phyloP scores from a whole-genome alignment of 2,797 vertebrate genomes.

The Thunnus albacares region DNA sequence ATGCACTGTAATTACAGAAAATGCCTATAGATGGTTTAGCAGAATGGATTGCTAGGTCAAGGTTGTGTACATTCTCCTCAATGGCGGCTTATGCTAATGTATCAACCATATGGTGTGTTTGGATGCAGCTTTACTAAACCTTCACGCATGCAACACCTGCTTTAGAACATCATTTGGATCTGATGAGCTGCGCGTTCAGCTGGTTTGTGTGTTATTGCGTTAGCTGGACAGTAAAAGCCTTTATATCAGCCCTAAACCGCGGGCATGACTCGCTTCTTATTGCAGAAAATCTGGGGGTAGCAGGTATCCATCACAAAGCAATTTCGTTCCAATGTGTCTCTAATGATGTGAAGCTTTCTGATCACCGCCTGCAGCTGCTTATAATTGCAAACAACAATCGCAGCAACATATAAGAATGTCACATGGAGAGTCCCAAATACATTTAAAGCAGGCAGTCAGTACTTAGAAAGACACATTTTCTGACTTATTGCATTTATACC shows the following conservation, averaged over 20 bases:
- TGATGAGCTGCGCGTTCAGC: slow-evolving; percentile 9
- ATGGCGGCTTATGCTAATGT: not conserved
- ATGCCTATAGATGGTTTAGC: not conserved
- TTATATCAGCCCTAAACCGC: not conserved
- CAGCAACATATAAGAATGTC: not conserved
- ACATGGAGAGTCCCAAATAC: not conserved
- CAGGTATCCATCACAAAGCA: slow-evolving; percentile 61
- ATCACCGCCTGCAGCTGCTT: slow-evolving; percentile 25
- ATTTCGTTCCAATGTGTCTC: slow-evolving; percentile 49
- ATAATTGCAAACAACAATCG: slow-evolving; percentile 32
- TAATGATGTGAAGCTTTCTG: slow-evolving; percentile 45
- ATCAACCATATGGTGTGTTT: not conserved
- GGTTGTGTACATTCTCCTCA: not conserved
- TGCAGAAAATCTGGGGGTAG: slow-evolving; percentile 58
- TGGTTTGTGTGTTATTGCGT: slow-evolving; percentile 12
- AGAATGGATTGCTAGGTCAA: not conserved
- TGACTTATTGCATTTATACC: not conserved
- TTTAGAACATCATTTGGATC: not conserved
- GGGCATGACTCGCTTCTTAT: slow-evolving; percentile 56
- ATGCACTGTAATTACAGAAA: not conserved
- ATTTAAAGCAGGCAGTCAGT: not conserved
- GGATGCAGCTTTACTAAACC: not conserved
- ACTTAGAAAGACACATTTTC: not conserved
- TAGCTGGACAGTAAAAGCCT: not conserved
- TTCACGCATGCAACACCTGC: not conserved